Percentiles rank a stretch among this genome's conserved stretches.
phyloP scores from a whole-genome alignment of 2,113 vertebrate genomes.

The Sceloporus undulatus region DNA sequence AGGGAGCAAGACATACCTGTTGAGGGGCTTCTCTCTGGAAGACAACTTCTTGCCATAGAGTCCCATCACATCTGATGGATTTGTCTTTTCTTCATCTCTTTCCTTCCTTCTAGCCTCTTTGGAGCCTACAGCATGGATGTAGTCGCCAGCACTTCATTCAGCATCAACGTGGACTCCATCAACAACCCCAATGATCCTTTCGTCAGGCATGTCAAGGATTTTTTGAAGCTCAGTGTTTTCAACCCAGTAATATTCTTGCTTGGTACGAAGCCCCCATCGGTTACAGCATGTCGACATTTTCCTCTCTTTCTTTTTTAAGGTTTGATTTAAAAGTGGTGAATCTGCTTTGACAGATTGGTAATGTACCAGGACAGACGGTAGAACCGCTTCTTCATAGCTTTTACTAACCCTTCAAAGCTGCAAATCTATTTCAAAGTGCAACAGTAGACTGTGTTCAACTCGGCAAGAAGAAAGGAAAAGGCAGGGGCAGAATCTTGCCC shows the following conservation, averaged over 20 bases:
- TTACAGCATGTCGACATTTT: not conserved
- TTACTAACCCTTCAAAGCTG: too few species aligned
- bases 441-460: too few species aligned
- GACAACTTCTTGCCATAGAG: not conserved
- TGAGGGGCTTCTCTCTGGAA: not conserved
- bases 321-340: too few species aligned
- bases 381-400: too few species aligned
- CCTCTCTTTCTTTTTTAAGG: too few species aligned
- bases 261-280: constrained; percentile 58
- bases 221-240: constrained; percentile 76
- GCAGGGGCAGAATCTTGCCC: not conserved
- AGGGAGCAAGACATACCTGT: not conserved
- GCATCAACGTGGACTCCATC: constrained; percentile 81
- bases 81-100: constrained; percentile 14
- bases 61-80: not conserved
- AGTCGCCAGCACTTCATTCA: constrained; percentile 82
- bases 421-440: too few species aligned
- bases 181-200: constrained; percentile 81
- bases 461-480: too few species aligned
- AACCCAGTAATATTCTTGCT: constrained; percentile 68
- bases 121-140: constrained; percentile 80
- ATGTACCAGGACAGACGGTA: too few species aligned
- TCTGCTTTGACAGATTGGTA: too few species aligned
- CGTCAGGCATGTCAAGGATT: constrained; percentile 81
- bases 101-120: constrained; percentile 52